Percentiles rank a stretch among this genome's conserved stretches.
Conservation (phyloP, 2,888 invertebrate species). For the Oligia strigilis region DNA sequence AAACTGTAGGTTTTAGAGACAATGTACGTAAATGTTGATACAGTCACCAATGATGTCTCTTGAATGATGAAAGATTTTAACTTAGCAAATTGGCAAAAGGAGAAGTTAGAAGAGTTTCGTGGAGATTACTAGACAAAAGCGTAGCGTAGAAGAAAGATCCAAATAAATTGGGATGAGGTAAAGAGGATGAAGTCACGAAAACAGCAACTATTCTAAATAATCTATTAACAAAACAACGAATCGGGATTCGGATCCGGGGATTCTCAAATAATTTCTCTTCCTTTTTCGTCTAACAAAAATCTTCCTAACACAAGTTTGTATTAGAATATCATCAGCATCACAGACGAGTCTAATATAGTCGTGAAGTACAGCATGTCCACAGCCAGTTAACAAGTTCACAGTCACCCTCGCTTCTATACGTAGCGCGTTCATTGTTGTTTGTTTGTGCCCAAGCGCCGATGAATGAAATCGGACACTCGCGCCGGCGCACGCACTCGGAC, state of each 20-base stretch:
- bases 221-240: background rate
- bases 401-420: constrained; percentile 65
- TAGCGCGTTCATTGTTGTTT: constrained; percentile 64
- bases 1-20: constrained; percentile 37
- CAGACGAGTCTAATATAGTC: constrained; percentile 30
- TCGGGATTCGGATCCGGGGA: background rate
- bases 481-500: constrained; percentile 55
- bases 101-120: background rate
- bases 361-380: constrained; percentile 36
- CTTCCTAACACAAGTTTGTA: background rate
- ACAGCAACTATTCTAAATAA: background rate
- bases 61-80: background rate
- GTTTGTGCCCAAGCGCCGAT: constrained; percentile 69
- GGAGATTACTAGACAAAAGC: no score
- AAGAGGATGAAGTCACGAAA: background rate
- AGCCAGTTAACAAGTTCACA: constrained; percentile 65
- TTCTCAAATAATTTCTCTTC: background rate
- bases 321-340: constrained; percentile 10
- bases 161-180: background rate
- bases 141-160: no score
- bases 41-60: background rate
- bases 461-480: constrained; percentile 79
- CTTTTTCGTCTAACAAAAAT: background rate
- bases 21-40: constrained; percentile 13
- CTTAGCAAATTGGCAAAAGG: background rate